Base-by-base conservation (phyloP, 2,797 vertebrate genomes). In the Epinephelus awoara region DNA sequence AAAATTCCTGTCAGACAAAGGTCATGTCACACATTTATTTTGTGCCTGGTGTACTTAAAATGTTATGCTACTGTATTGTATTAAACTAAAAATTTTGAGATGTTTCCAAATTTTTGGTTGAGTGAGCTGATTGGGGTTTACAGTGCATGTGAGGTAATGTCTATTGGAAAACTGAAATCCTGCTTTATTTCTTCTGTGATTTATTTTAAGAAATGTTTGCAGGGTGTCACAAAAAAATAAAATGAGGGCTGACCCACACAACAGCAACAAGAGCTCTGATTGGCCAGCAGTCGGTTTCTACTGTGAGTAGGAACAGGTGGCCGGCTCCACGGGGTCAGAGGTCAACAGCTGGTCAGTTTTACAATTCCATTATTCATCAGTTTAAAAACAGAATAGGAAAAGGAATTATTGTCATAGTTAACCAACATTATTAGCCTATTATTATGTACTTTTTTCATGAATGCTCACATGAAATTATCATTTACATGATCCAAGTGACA, bases 231-330 rank as follows among this genome's bases (percentile, higher is more conserved):
- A 8, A 12, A 14, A 34, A 42, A 52, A 25, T 40, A 1, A 15
- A 57, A 29, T 13, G 19, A 58, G 42, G 19, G 49, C 50, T 25
- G 42, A 55, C 21, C 38, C n/a, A 23, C 62, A 27, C 29, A 52
- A 40, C 27, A 67, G 47, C 3, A 65, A 34, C 17, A 19, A 14
- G 46, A 64, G 14, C 51, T 15, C 51, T 52, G 46, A 67, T 17
- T 72, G 67, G 47, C 38, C 55, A 62, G 62, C 62, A 71, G 67
- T 75, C 15, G 1, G 25, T 27, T n/a, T 59, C 57, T 57, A 42
- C 21, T 23, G 42, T 12, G 54, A 58, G 34, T n/a, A 50, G 61
- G 23, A 70, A 79, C 71, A 75, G 80, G 54, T 83, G 75, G 67
- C 23, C 12, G 10, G 55, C 50, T 18, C 38, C 25, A 8, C 6